Evolutionary conservation across 2,113 vertebrate genomes (phyloP).

Genomic region (Arenaria interpres): DNA sequence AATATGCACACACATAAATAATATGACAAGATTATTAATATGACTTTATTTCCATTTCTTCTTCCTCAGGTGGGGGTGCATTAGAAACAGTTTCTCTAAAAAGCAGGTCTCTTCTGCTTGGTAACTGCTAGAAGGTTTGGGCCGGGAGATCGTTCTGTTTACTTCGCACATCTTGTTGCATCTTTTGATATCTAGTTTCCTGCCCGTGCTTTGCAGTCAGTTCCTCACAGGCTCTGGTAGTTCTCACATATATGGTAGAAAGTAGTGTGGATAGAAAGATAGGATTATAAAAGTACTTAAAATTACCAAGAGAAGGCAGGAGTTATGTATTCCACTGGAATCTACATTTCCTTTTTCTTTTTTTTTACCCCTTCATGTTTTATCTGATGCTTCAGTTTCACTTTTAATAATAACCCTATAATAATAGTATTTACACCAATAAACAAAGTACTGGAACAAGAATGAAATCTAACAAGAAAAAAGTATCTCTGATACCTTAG

Average conservation of each 20-base stretch:
- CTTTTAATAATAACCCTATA: neutral
- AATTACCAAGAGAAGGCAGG: neutral
- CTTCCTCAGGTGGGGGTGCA: neutral
- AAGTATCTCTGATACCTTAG: neutral
- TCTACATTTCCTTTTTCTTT: neutral
- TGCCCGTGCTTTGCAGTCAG: neutral
- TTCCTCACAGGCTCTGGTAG: neutral
- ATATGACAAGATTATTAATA: neutral
- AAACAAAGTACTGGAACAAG: neutral
- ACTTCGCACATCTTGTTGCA: neutral
- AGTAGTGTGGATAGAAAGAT: neutral
- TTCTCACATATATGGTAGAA: neutral
- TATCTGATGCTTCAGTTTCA: neutral
- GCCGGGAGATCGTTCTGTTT: neutral
- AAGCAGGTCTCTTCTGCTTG: neutral
- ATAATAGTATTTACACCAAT: neutral
- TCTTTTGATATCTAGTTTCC: neutral
- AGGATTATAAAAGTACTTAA: neutral
- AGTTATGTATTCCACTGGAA: neutral
- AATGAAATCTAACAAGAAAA: neutral
- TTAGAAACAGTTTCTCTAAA: neutral
- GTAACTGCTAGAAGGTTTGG: rapidly evolving
- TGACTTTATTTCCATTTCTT: neutral
- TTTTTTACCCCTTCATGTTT: neutral
- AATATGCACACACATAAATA: rapidly evolving